These are phyloP conservation scores for Gambusia holbrooki DNA, from an alignment of 2,113 vertebrate species.

Conservation along the genomic window DNA sequence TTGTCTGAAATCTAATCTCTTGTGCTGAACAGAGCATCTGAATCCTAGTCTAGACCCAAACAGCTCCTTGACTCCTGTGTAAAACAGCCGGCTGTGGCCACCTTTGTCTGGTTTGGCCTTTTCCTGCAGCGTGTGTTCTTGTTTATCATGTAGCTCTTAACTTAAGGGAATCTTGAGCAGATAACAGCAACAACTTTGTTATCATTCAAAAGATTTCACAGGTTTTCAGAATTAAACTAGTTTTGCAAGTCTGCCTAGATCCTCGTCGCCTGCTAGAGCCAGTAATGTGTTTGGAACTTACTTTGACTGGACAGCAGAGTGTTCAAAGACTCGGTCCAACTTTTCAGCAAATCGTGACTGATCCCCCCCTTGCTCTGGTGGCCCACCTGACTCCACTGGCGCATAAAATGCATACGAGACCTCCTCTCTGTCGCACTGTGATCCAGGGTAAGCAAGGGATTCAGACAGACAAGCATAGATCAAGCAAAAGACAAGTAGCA, in stretches of 20 bases:
- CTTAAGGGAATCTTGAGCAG: no score
- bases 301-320: constrained; percentile 68
- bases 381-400: constrained; percentile 79
- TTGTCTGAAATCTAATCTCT: no score
- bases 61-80: no score
- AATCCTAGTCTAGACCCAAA: no score
- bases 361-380: constrained; percentile 56
- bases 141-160: no score
- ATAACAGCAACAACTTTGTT: no score
- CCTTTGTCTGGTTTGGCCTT: no score
- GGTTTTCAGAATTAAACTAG: no score
- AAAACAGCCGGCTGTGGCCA: no score
- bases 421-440: constrained; percentile 69
- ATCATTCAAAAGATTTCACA: no score
- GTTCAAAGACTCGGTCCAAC: constrained; percentile 73
- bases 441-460: background rate
- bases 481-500: background rate
- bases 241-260: background rate
- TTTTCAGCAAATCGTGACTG: constrained; percentile 65
- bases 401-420: constrained; percentile 75
- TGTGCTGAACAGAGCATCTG: no score
- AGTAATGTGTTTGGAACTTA: constrained; percentile 49
- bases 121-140: no score
- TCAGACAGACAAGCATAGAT: background rate
- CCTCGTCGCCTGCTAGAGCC: background rate